Evolutionary conservation across 2,797 vertebrate species (phyloP).

Genomic region (Urophycis tenuis): DNA sequence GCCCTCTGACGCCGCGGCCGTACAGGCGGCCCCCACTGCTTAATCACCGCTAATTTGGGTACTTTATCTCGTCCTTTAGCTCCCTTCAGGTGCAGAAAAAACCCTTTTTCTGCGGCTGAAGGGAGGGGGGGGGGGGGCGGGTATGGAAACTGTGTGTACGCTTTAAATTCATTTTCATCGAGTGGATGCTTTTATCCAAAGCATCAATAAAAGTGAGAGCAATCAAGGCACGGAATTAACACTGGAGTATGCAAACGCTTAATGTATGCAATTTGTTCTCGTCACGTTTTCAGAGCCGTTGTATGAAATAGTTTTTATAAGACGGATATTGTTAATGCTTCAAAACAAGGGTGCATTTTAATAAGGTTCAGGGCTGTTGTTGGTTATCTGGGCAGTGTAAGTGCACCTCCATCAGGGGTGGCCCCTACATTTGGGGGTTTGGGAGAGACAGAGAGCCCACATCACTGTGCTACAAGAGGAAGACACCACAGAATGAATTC

Average conservation of each 20-base stretch:
- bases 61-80: no score
- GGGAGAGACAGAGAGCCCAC: background rate
- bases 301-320: background rate
- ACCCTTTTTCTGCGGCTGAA: no score
- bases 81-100: background rate
- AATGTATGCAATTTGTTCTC: background rate
- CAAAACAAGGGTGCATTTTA: background rate
- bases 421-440: background rate
- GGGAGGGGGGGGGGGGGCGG: no score
- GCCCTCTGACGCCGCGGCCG: background rate
- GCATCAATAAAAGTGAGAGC: no score
- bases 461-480: background rate
- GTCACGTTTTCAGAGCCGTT: background rate
- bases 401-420: background rate
- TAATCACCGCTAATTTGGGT: background rate
- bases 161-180: no score
- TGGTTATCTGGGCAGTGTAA: background rate
- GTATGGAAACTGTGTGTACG: no score
- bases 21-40: background rate
- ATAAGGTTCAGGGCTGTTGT: background rate
- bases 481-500: background rate
- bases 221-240: no score
- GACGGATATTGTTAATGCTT: background rate
- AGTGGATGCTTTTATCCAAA: no score
- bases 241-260: no score